phyloP scores from a whole-genome alignment of 2,797 vertebrate species.

The Garrulus glandarius region DNA sequence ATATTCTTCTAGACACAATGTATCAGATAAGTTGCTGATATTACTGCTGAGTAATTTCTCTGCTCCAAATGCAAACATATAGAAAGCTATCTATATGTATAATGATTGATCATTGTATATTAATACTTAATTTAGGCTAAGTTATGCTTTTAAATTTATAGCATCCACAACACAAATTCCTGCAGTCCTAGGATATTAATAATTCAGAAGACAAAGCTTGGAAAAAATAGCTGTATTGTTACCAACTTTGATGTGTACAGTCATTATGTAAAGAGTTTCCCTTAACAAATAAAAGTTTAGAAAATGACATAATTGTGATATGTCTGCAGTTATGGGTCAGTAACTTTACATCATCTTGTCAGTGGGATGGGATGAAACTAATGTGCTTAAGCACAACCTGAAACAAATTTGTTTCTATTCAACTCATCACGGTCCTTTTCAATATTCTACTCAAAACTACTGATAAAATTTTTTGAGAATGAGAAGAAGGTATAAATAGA shows the following conservation, averaged over 20 bases:
- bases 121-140: not conserved
- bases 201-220: not conserved
- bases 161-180: not conserved
- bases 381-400: not conserved
- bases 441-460: not conserved
- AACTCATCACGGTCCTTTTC: not conserved
- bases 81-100: not conserved
- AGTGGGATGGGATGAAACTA: not conserved
- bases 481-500: not conserved
- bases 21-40: not conserved
- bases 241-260: not conserved
- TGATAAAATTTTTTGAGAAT: not conserved
- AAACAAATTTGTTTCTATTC: not conserved
- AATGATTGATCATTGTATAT: not conserved
- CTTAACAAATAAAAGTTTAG: not conserved
- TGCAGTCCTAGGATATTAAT: not conserved
- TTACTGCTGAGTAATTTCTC: not conserved
- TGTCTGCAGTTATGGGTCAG: not conserved
- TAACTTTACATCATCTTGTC: not conserved
- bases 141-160: not conserved
- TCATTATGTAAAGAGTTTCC: not conserved
- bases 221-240: not conserved
- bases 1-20: not conserved
- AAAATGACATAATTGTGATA: not conserved
- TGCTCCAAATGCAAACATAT: not conserved